Conservation (phyloP, 2,797 vertebrate genomes). For the Melopsittacus undulatus region DNA sequence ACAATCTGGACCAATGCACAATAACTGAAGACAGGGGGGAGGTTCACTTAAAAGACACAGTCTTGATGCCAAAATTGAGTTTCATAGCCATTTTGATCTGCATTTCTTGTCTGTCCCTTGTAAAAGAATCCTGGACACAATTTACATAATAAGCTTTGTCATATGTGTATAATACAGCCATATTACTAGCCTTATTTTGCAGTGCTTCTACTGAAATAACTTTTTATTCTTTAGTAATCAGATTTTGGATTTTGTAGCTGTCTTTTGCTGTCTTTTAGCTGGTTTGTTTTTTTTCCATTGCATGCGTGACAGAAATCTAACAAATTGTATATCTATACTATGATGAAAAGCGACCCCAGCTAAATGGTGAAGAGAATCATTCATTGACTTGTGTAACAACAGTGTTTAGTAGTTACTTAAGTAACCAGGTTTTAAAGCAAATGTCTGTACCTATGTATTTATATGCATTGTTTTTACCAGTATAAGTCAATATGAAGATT, state of each 20-base stretch:
- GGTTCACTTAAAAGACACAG: background rate
- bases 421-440: conserved; percentile 73
- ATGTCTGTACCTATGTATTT: conserved; percentile 77
- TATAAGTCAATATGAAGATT: conserved; percentile 62
- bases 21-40: background rate
- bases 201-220: background rate
- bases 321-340: conserved; percentile 46
- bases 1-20: background rate
- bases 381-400: conserved; percentile 62
- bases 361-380: conserved; percentile 75
- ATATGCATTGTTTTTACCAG: conserved; percentile 65
- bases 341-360: conserved; percentile 73
- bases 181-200: background rate
- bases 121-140: background rate
- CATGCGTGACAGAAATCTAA: conserved; percentile 66
- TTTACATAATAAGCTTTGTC: background rate
- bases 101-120: background rate
- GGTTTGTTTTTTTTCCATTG: background rate
- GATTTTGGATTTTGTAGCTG: conserved; percentile 55
- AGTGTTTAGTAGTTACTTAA: conserved; percentile 55
- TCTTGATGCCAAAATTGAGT: background rate
- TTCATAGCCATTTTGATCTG: background rate
- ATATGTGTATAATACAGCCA: background rate
- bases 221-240: conserved; percentile 48
- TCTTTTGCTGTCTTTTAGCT: conserved; percentile 43